Evolutionary conservation across 2,797 vertebrate genomes (phyloP).

Genomic region (Nyctalus aviator): DNA sequence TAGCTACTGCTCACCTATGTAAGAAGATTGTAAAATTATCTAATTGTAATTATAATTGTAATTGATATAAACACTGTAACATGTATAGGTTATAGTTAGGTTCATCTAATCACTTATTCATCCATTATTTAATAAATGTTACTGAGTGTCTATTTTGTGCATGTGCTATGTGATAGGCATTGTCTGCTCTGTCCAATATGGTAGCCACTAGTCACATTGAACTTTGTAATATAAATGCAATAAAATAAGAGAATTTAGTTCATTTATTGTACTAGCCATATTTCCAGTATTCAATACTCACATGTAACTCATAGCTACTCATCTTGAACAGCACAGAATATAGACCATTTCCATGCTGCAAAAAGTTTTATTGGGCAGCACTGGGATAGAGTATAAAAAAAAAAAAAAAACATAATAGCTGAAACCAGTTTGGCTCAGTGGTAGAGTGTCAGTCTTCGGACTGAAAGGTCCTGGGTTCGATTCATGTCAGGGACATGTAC

Average conservation of each 20-base stretch:
- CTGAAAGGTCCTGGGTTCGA: too few relatives aligned
- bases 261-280: background rate
- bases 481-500: too few relatives aligned
- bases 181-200: background rate
- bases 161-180: background rate
- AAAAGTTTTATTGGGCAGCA: background rate
- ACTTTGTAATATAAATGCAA: conserved; percentile 35
- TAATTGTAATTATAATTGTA: background rate
- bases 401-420: background rate
- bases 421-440: too few relatives aligned
- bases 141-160: background rate
- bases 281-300: background rate
- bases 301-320: background rate
- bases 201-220: background rate
- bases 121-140: background rate
- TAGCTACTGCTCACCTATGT: background rate
- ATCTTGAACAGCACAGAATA: background rate
- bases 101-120: conserved; percentile 6
- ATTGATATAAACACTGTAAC: background rate
- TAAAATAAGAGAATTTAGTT: background rate
- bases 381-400: background rate
- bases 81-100: background rate
- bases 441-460: too few relatives aligned
- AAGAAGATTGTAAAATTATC: background rate
- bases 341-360: background rate